Evolutionary conservation across 2,888 invertebrate species (phyloP), one percentile per base, ranked within the genome.

Genomic region (Pollenia angustigena): DNA sequence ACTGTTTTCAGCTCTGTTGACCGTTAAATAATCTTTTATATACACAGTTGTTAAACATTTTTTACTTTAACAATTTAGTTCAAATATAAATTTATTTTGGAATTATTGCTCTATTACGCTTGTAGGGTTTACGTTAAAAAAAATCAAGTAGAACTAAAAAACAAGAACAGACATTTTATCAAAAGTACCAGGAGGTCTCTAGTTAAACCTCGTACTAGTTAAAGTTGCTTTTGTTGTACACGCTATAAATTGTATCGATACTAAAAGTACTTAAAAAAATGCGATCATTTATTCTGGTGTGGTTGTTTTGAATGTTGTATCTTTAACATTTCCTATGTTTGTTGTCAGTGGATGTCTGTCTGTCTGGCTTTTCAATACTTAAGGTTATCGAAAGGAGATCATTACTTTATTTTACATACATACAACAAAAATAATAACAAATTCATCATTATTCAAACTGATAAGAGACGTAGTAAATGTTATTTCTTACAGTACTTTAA

Each of bases 341-440:
- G 48, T 50, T 74, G 48, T 50, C 48, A 74, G 48, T 40, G 60
- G 74, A 48, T 40, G 32, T 48, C 12, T 64, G 32, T 48, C 12
- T 64, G 64, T 32, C 56, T 74, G 74, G 40, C 66, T 66, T 75
- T 66, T 74, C 72, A 50, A 12, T 76, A 74, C 58, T 79, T 75
- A 66, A 80, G 80, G 82, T 82, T 87, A 82, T 85, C 82, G 11
- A 48, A 48, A 23, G 52, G 72, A 75, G 66, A 80, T 72, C 80
- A 82, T 85, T 85, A 76, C 64, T 54, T 81, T n/a, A 42, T 71
- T 71, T 18, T 44, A 18, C 18, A 18, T 44, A 18, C 18, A 18
- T 23, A 18, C n/a, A 23, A 60, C 44, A 23, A 74, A 74, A 7
- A 52, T 44, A n/a, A 46, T 48, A 46, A 18, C 2, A 56, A 68